Evolutionary conservation across 2,797 vertebrate genomes (phyloP).

Genomic region (Pangasius larnaudii): DNA sequence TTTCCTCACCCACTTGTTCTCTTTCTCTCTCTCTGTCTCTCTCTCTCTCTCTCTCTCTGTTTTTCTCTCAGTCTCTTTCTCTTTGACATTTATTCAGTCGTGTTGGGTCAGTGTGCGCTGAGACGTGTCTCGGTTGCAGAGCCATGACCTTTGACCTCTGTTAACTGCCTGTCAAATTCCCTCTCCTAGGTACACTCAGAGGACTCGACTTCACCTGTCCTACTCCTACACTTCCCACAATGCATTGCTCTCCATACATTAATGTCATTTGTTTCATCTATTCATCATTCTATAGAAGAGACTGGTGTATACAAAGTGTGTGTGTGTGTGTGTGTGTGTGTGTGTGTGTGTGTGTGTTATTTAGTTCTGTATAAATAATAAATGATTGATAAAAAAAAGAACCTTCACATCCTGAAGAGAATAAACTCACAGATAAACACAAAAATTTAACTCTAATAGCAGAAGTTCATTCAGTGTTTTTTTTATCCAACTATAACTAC

Average conservation of each 20-base stretch:
- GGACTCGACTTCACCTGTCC: no score
- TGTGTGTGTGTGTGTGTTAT: background rate
- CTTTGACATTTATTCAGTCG: constrained; percentile 54
- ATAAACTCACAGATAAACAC: no score
- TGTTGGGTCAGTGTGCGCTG: constrained; percentile 13
- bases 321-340: constrained; percentile 6
- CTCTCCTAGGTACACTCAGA: background rate
- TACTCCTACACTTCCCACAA: background rate
- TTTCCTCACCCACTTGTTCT: constrained; percentile 14
- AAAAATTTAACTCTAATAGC: no score
- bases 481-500: no score
- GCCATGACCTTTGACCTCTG: constrained; percentile 33
- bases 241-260: background rate
- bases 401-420: no score
- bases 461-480: no score
- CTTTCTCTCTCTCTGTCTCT: background rate
- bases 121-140: background rate
- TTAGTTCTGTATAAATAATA: no score
- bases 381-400: no score
- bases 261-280: background rate
- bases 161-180: constrained; percentile 47
- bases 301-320: background rate
- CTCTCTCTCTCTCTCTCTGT: background rate
- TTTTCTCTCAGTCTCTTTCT: constrained; percentile 39
- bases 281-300: background rate